A percentile compares a stretch with the other conserved stretches of the same genome.
Conservation (phyloP, 2,888 invertebrate species). For the Melinaea menophilus region DNA sequence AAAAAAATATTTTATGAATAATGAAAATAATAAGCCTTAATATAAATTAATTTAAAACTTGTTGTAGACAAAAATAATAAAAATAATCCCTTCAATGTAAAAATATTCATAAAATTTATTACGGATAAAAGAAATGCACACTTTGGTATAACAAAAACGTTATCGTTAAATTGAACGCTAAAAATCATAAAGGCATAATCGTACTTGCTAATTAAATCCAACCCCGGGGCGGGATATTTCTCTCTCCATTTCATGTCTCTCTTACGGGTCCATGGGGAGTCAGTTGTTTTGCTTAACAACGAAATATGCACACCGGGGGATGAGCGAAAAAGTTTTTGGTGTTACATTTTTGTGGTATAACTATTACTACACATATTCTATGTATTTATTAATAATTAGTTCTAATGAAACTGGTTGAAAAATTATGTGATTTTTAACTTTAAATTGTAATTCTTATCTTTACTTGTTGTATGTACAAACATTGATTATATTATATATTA, state of each 20-base stretch:
- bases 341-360: not conserved
- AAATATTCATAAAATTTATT: too few relatives aligned
- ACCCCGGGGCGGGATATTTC: conserved; percentile 50
- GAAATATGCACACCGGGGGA: conserved; percentile 49
- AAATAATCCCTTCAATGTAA: too few relatives aligned
- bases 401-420: too few relatives aligned
- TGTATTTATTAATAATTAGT: not conserved
- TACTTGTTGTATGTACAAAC: too few relatives aligned
- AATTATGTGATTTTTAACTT: too few relatives aligned
- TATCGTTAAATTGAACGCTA: not conserved
- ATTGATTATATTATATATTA: too few relatives aligned
- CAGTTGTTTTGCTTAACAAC: conserved; percentile 55
- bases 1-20: too few relatives aligned
- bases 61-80: too few relatives aligned
- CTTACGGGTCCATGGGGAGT: conserved; percentile 46
- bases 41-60: too few relatives aligned
- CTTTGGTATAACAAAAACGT: conserved; percentile 1
- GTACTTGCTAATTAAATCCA: conserved; percentile 50
- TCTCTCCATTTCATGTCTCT: conserved; percentile 41
- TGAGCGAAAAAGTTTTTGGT: conserved; percentile 11
- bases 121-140: not conserved
- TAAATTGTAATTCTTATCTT: too few relatives aligned
- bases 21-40: too few relatives aligned
- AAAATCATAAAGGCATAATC: conserved; percentile 6
- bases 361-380: not conserved